A percentile compares a stretch with the other conserved stretches of the same genome.
These are phyloP conservation scores for Ips nitidus DNA, from an alignment of 1,140 invertebrate genomes.

Conservation along the genomic window DNA sequence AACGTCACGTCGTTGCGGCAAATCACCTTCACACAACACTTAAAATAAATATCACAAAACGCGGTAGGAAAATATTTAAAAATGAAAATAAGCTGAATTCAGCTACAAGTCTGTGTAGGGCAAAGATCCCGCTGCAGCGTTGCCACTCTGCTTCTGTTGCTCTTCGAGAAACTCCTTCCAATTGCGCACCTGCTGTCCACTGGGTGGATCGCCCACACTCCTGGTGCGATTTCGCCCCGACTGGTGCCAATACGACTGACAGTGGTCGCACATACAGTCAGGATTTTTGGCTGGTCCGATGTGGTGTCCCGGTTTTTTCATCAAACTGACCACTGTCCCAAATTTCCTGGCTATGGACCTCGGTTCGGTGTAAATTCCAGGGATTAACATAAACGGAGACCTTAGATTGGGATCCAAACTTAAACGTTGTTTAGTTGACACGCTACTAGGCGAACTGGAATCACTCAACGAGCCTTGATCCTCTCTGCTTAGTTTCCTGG, in stretches of 20 bases:
- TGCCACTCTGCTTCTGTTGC: neutral
- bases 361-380: constrained; percentile 61
- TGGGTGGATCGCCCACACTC: constrained; percentile 59
- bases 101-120: neutral
- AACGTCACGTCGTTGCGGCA: too few species aligned
- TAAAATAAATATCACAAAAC: too few species aligned
- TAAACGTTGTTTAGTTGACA: constrained; percentile 40
- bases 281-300: constrained; percentile 76
- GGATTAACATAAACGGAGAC: constrained; percentile 49
- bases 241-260: constrained; percentile 60
- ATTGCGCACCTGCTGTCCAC: constrained; percentile 38
- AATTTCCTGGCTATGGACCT: constrained; percentile 64
- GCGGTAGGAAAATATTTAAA: neutral
- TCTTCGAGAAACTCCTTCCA: constrained; percentile 33
- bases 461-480: constrained; percentile 37
- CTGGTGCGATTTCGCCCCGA: constrained; percentile 55
- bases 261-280: constrained; percentile 70
- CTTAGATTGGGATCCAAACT: constrained; percentile 46
- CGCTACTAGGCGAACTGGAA: constrained; percentile 40
- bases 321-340: constrained; percentile 61
- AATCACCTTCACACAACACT: too few species aligned
- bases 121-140: neutral
- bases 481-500: neutral
- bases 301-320: constrained; percentile 71
- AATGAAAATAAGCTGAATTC: neutral